Percentiles rank a stretch among this genome's conserved stretches.
phyloP scores from a whole-genome alignment of 2,113 vertebrate genomes.

The Xenopus laevis region DNA sequence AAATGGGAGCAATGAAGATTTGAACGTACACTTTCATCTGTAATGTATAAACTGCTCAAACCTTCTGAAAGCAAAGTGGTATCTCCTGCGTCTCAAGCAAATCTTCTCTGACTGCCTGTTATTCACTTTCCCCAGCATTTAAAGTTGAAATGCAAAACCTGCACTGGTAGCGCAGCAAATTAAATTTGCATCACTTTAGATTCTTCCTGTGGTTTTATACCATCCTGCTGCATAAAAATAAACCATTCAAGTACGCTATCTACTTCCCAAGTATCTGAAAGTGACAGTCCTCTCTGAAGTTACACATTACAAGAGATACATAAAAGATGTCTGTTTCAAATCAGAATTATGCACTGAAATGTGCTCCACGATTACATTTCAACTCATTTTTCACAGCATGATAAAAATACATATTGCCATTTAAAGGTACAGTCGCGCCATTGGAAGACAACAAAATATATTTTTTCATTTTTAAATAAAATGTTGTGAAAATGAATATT shows the following conservation, averaged over 20 bases:
- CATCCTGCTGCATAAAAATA: conserved; percentile 41
- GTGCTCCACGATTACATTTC: conserved; percentile 20
- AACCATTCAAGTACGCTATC: conserved; percentile 34
- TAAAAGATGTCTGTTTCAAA: conserved; percentile 40
- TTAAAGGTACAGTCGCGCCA: conserved; percentile 14
- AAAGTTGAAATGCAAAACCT: conserved; percentile 36
- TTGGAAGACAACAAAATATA: background rate
- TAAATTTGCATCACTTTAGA: conserved; percentile 42
- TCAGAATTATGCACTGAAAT: conserved; percentile 32
- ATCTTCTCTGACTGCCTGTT: conserved; percentile 33
- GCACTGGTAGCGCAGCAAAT: conserved; percentile 33
- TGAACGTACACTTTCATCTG: conserved; percentile 8
- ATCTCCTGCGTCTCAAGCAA: conserved; percentile 8
- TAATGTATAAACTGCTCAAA: conserved; percentile 8
- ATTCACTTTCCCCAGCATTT: conserved; percentile 28
- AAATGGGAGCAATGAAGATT: conserved; percentile 31
- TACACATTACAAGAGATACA: conserved; percentile 39
- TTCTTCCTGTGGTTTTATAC: conserved; percentile 29
- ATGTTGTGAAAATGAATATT: no score
- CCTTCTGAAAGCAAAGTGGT: conserved; percentile 4
- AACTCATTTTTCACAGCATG: conserved; percentile 7
- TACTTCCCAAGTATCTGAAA: conserved; percentile 29
- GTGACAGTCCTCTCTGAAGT: conserved; percentile 40
- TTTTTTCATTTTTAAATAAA: no score
- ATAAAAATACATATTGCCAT: conserved; percentile 19